Evolutionary conservation across 1,140 invertebrate species (phyloP).

Genomic region (Drosophila willistoni): DNA sequence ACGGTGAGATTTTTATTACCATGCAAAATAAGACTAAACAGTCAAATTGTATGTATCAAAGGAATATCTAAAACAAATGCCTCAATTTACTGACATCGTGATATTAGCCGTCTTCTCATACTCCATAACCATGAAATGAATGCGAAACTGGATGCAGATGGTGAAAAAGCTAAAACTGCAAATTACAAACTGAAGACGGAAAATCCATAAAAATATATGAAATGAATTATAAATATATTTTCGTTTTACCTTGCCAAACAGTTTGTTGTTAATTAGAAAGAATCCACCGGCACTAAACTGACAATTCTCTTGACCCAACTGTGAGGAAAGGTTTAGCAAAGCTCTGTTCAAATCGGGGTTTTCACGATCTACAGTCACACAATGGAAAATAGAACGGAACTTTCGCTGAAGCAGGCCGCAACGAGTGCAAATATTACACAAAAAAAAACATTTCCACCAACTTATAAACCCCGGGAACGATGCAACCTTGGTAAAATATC

Average conservation of each 20-base stretch:
- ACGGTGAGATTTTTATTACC: too few relatives aligned
- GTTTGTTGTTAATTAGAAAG: constrained; percentile 49
- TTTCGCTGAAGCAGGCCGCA: constrained; percentile 45
- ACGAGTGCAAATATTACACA: constrained; percentile 47
- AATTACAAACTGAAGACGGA: constrained; percentile 49
- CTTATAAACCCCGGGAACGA: too few relatives aligned
- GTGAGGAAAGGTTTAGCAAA: constrained; percentile 31
- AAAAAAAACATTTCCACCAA: constrained; percentile 25
- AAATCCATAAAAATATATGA: not conserved
- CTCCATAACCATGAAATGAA: constrained; percentile 13
- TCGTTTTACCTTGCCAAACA: constrained; percentile 49
- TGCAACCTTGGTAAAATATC: too few relatives aligned
- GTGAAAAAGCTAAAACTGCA: constrained; percentile 56
- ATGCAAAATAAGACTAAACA: too few relatives aligned
- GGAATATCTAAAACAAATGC: too few relatives aligned
- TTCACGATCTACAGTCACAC: constrained; percentile 37
- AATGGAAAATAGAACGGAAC: constrained; percentile 40
- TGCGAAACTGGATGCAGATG: constrained; percentile 65
- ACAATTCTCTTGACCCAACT: constrained; percentile 56
- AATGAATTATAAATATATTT: too few relatives aligned
- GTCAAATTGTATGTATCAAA: too few relatives aligned
- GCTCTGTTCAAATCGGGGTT: constrained; percentile 43
- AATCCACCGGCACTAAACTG: constrained; percentile 58
- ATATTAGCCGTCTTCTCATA: too few relatives aligned
- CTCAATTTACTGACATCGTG: too few relatives aligned